A percentile compares a stretch with the other conserved stretches of the same genome.
Conservation (phyloP, 2,113 vertebrate genomes). For the Crotalus helleri region DNA sequence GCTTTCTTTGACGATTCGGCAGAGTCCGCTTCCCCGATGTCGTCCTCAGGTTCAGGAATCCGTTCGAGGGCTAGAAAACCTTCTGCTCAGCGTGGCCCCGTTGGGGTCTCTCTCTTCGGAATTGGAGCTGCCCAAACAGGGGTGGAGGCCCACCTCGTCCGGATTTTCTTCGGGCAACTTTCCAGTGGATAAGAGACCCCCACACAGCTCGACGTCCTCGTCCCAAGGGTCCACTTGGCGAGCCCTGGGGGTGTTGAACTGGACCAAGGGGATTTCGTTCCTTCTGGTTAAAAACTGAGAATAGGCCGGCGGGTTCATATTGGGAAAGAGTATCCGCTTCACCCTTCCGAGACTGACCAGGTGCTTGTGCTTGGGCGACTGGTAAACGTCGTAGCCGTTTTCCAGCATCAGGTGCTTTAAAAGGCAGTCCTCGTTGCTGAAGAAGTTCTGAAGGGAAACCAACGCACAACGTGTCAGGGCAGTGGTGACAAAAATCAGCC, state of each 20-base stretch:
- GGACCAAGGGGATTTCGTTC: slow-evolving; percentile 83
- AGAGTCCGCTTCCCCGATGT: neutral
- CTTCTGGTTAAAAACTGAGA: slow-evolving; percentile 82
- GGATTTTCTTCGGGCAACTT: neutral
- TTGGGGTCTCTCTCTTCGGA: neutral
- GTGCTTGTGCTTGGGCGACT: slow-evolving; percentile 65
- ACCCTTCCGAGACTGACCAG: slow-evolving; percentile 85
- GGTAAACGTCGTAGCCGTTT: slow-evolving; percentile 77
- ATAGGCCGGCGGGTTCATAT: slow-evolving; percentile 82
- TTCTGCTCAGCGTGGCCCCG: neutral
- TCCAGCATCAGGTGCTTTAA: slow-evolving; percentile 83
- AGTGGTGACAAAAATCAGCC: neutral
- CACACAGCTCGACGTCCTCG: slow-evolving; percentile 63
- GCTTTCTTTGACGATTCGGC: neutral
- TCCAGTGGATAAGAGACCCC: neutral
- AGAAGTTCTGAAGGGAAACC: slow-evolving; percentile 72
- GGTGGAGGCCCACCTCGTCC: neutral
- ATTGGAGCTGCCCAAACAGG: neutral
- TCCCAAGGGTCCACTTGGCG: slow-evolving; percentile 73
- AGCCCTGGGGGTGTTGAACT: slow-evolving; percentile 71
- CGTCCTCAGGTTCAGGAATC: neutral
- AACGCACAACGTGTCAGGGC: neutral
- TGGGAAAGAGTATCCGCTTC: slow-evolving; percentile 72
- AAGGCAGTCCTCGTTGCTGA: slow-evolving; percentile 80
- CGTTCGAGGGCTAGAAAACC: neutral